Evolutionary conservation across 2,113 vertebrate genomes (phyloP).

Genomic region (Dermatemys mawii): DNA sequence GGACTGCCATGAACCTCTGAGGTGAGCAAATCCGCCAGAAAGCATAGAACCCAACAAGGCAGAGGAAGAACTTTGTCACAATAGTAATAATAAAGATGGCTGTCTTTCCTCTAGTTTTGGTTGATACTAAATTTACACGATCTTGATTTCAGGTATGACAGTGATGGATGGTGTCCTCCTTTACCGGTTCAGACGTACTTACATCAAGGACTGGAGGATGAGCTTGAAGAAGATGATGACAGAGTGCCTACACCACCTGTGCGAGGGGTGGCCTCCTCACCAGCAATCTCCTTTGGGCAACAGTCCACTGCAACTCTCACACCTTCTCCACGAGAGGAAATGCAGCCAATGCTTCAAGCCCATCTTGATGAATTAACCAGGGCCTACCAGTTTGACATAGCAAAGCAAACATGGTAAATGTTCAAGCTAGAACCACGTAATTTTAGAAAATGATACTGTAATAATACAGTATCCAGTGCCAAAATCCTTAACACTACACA

Average conservation of each 20-base stretch:
- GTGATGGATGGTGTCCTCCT: constrained; percentile 94
- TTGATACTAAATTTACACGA: neutral
- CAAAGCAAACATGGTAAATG: constrained; percentile 95
- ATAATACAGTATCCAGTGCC: neutral
- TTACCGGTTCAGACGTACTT: constrained; percentile 97
- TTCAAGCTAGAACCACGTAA: neutral
- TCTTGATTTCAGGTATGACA: constrained; percentile 89
- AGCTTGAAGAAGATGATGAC: constrained; percentile 97
- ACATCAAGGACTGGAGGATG: constrained; percentile 98
- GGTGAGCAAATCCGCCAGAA: too few species aligned
- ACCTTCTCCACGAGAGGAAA: constrained; percentile 95
- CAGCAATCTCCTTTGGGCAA: constrained; percentile 96
- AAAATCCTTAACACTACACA: neutral
- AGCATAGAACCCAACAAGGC: too few species aligned
- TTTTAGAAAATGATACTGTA: neutral
- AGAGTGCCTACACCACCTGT: constrained; percentile 96
- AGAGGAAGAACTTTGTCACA: too few species aligned
- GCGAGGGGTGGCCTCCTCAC: constrained; percentile 95
- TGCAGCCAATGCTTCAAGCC: constrained; percentile 97
- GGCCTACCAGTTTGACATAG: constrained; percentile 97
- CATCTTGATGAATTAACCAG: constrained; percentile 96
- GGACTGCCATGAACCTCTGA: too few species aligned
- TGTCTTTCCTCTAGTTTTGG: neutral
- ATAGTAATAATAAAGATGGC: neutral
- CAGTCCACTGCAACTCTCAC: constrained; percentile 98